Percentiles rank a stretch among this genome's conserved stretches.
Conservation (phyloP, 2,888 invertebrate species). For the Alloplasta piceator region DNA sequence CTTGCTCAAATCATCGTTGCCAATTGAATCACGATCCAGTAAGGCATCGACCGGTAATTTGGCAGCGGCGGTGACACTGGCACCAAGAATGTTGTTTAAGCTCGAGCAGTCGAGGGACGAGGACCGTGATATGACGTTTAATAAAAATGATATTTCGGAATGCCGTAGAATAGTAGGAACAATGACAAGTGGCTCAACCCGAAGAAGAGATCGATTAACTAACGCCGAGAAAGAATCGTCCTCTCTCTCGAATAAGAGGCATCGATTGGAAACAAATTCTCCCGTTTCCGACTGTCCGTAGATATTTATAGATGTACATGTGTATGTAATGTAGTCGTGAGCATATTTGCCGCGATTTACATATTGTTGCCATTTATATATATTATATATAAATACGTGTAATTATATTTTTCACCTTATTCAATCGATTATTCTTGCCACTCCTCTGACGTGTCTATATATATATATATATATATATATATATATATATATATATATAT, state of each 20-base stretch:
- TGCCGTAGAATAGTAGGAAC: no score
- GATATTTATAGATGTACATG: background rate
- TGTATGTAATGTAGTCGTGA: background rate
- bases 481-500: slow-evolving; percentile 4
- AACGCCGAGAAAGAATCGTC: slow-evolving; percentile 35
- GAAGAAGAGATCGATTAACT: background rate
- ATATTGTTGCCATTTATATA: background rate
- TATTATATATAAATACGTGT: no score
- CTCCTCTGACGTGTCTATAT: background rate
- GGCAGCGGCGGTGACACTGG: background rate
- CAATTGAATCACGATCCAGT: slow-evolving; percentile 4
- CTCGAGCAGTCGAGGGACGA: slow-evolving; percentile 52
- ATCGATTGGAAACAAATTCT: slow-evolving; percentile 35
- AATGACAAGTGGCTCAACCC: no score
- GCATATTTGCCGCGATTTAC: background rate
- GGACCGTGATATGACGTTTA: slow-evolving; percentile 1
- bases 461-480: background rate
- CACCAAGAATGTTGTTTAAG: slow-evolving; percentile 41
- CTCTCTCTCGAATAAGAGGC: slow-evolving; percentile 38
- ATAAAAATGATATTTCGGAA: slow-evolving; percentile 9
- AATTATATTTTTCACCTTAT: background rate
- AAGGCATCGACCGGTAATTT: slow-evolving; percentile 17
- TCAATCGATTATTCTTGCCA: background rate
- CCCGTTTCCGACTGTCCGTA: slow-evolving; percentile 35
- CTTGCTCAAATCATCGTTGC: slow-evolving; percentile 4